These are phyloP conservation scores for Sabatieria punctata DNA, from an alignment of 2,888 invertebrate genomes.

Conservation along the genomic window DNA sequence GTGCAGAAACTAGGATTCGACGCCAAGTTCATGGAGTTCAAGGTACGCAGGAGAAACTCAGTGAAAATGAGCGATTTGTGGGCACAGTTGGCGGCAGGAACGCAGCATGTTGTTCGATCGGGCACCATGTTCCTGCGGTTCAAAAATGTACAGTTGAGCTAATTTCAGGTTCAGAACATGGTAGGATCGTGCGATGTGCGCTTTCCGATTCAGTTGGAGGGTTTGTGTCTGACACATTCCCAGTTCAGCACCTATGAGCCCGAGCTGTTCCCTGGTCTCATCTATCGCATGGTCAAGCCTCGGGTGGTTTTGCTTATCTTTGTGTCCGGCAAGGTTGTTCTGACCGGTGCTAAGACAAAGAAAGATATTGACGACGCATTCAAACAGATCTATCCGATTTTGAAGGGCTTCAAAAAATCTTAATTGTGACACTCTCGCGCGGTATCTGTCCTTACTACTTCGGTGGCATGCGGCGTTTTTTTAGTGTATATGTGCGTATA, in stretches of 20 bases:
- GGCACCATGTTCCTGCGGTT: not conserved
- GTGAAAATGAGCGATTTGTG: no score
- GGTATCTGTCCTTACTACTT: no score
- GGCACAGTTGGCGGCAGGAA: not conserved
- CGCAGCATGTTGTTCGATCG: no score
- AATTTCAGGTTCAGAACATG: constrained; percentile 71
- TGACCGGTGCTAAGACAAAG: constrained; percentile 80
- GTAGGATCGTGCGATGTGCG: constrained; percentile 70
- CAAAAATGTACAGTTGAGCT: no score
- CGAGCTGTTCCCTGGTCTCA: constrained; percentile 92
- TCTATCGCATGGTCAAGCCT: constrained; percentile 87
- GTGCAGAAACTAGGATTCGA: constrained; percentile 62
- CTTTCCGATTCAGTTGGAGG: constrained; percentile 62
- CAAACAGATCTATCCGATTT: constrained; percentile 81
- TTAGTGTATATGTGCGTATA: no score
- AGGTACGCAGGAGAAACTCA: no score
- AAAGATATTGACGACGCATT: constrained; percentile 79
- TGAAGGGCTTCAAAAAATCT: constrained; percentile 77
- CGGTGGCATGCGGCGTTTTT: no score
- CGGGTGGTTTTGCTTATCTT: constrained; percentile 88
- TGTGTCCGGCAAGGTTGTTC: constrained; percentile 94
- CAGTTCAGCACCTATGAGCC: constrained; percentile 82
- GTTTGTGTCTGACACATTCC: constrained; percentile 59
- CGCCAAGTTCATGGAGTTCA: constrained; percentile 34
- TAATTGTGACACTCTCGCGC: constrained; percentile 33